A percentile compares a stretch with the other conserved stretches of the same genome.
Conservation (phyloP, 2,888 invertebrate genomes). For the Drosophila rubida region DNA sequence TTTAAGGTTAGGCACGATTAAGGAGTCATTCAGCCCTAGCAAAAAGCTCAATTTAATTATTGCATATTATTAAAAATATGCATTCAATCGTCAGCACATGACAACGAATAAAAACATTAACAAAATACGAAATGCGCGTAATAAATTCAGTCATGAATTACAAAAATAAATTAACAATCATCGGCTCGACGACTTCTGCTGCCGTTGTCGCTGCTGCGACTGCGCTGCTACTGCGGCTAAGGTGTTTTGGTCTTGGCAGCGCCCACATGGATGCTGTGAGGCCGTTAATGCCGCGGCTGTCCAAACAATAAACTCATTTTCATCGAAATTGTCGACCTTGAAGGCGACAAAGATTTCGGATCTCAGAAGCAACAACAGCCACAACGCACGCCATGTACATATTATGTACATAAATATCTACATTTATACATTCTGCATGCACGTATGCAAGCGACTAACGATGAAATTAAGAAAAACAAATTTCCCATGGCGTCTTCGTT, state of each 20-base stretch:
- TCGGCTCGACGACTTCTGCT: conserved; percentile 36
- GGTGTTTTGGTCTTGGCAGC: conserved; percentile 57
- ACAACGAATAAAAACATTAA: conserved; percentile 35
- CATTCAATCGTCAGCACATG: conserved; percentile 37
- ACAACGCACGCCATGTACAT: conserved; percentile 9
- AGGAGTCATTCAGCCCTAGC: conserved; percentile 44
- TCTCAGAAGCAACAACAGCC: conserved; percentile 29
- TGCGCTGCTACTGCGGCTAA: conserved; percentile 22
- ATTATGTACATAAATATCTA: conserved; percentile 1
- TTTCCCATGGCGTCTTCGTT: conserved; percentile 41
- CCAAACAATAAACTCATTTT: conserved; percentile 78
- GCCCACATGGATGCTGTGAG: conserved; percentile 62
- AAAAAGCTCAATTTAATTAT: conserved; percentile 5
- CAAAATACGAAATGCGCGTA: conserved; percentile 28
- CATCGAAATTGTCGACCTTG: conserved; percentile 71
- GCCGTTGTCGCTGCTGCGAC: conserved; percentile 5
- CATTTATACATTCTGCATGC: conserved; percentile 2
- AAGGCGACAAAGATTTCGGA: conserved; percentile 55
- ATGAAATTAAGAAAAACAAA: conserved; percentile 54
- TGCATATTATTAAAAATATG: conserved; percentile 24
- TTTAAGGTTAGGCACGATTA: conserved; percentile 36
- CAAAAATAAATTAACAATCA: conserved; percentile 75
- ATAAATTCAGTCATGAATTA: conserved; percentile 75
- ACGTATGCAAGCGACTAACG: conserved; percentile 32
- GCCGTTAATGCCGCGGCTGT: conserved; percentile 64